Percentiles rank a stretch among this genome's conserved stretches.
Conservation (phyloP, 1,140 invertebrate species). For the Drosophila paulistorum region DNA sequence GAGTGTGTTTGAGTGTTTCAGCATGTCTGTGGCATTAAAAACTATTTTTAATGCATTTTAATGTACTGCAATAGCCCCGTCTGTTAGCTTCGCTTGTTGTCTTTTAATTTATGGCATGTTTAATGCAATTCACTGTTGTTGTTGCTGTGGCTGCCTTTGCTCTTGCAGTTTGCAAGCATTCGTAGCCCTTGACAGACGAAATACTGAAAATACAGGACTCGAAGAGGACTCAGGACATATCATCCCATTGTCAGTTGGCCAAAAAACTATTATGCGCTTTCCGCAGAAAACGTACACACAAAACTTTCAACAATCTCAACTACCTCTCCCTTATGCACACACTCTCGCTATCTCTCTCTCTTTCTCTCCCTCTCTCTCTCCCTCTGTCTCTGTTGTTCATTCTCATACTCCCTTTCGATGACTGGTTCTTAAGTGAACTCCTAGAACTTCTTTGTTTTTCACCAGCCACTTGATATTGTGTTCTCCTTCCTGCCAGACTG, state of each 20-base stretch:
- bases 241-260: constrained; percentile 5
- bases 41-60: constrained; percentile 75
- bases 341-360: not conserved
- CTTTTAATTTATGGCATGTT: constrained; percentile 77
- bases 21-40: constrained; percentile 35
- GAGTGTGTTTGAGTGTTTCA: not conserved
- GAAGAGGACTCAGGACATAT: not conserved
- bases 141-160: constrained; percentile 6
- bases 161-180: constrained; percentile 21
- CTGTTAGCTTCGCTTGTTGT: constrained; percentile 44
- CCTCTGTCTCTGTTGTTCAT: not conserved
- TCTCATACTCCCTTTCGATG: not conserved
- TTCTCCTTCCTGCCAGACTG: constrained; percentile 15
- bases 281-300: constrained; percentile 18
- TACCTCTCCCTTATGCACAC: not conserved
- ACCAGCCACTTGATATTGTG: constrained; percentile 25
- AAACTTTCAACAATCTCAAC: constrained; percentile 28
- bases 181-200: constrained; percentile 1
- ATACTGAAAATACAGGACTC: not conserved
- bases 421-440: not conserved
- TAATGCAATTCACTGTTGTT: constrained; percentile 66
- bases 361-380: not conserved
- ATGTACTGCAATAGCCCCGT: constrained; percentile 25
- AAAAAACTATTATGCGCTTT: constrained; percentile 40
- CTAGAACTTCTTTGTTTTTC: constrained; percentile 1